Base-by-base conservation (phyloP, 2,888 invertebrate genomes). In the Amaurobius ferox region DNA sequence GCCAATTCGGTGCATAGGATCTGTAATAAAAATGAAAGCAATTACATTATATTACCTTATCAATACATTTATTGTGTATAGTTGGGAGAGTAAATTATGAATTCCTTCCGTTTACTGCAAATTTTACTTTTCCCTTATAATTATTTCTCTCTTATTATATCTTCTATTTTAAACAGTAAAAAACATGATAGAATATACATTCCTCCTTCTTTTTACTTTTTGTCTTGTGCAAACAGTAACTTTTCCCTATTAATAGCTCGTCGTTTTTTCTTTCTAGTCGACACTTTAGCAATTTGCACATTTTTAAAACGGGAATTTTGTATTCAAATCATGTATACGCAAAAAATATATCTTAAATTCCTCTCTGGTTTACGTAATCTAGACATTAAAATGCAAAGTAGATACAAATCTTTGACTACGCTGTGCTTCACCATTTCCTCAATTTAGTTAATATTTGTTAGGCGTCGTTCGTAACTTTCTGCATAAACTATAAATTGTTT, bases 281-380 rank as follows among this genome's bases (percentile, higher is more conserved):
- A 23, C 55, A 55, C 55, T 55, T 55, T 55, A 55, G 23, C 55
- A 55, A 55, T 55, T 55, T 55, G 23, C 55, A 23, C 55, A 16
- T 55, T 55, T 55, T 5, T 6, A 3, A 23, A 23, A 23, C 19
- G 19, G 23, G 16, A 19, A 55, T 55, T 55, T 23, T 1, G 55
- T 23, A 55, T 55, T 55, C 55, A 55, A 55, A 55, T 7, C 55
- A 55, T 23, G 55, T 23, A 2, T 23, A 23, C 11, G 5, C 6
- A 55, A 55, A 23, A 16, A 55, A 55, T 13, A 44, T 23, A 5
- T 11, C 5, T 11, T 55, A 23, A 55, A 55, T 23, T 16, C 55
- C 16, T 55, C 23, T 55, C 55, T 6, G 55, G 23, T 23, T 55
- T 55, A 23, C 55, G 23, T 23, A 55, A 55, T 19, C 55, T 23